These are phyloP conservation scores for Xiphorhynchus elegans DNA, from an alignment of 2,113 vertebrate species.

Conservation along the genomic window DNA sequence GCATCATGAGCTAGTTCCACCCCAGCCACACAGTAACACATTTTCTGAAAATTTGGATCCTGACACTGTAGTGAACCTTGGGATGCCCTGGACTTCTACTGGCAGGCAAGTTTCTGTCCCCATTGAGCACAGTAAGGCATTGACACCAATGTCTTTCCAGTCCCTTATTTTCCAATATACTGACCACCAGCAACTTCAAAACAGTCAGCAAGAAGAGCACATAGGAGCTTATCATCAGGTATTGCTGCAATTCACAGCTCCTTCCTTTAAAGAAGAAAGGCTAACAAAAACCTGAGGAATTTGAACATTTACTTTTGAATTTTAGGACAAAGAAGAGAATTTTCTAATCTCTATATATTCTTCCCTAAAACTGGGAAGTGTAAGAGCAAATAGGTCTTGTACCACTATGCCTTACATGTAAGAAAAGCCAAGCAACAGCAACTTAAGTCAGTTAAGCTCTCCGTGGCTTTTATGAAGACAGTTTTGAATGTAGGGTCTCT, in stretches of 20 bases:
- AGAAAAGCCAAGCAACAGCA: conserved; percentile 47
- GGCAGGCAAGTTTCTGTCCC: neutral
- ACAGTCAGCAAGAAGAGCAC: neutral
- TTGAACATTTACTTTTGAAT: neutral
- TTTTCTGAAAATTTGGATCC: neutral
- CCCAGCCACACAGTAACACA: neutral
- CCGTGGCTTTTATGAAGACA: neutral
- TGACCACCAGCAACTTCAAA: neutral
- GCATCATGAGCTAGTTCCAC: neutral
- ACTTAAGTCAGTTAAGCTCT: neutral
- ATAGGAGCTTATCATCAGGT: neutral
- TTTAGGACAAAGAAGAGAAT: neutral
- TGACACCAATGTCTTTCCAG: neutral
- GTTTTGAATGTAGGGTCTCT: conserved; percentile 9
- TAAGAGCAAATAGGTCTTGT: neutral
- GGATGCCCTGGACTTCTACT: neutral
- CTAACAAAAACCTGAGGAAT: neutral
- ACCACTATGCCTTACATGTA: neutral
- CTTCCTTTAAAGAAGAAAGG: neutral
- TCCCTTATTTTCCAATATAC: neutral
- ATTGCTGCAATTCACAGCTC: neutral
- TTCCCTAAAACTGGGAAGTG: neutral
- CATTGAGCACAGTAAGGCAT: neutral
- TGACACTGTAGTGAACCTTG: neutral
- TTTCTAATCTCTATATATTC: neutral